These are phyloP conservation scores for Mesochorus sp. DNA, from an alignment of 2,888 invertebrate genomes.

Conservation along the genomic window DNA sequence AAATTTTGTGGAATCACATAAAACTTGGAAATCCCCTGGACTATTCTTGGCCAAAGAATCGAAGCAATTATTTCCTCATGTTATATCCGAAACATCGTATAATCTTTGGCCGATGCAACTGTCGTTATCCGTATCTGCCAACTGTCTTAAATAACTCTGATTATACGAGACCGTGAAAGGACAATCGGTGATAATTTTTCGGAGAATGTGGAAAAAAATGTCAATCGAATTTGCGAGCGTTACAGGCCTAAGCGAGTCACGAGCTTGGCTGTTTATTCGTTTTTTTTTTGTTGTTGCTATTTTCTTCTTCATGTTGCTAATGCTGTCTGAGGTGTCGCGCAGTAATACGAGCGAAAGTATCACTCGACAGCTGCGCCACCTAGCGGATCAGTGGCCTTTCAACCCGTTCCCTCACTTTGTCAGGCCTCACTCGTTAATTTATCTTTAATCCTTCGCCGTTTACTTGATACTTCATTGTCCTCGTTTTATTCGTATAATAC, in stretches of 20 bases:
- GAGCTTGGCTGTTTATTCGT: constrained; percentile 10
- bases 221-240: not conserved
- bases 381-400: constrained; percentile 53
- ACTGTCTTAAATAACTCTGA: constrained; percentile 40
- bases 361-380: constrained; percentile 55
- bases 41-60: constrained; percentile 18
- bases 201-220: not conserved
- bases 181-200: constrained; percentile 23
- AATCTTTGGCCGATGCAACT: not conserved
- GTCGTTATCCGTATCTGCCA: constrained; percentile 5
- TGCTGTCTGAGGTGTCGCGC: constrained; percentile 22
- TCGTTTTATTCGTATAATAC: not conserved
- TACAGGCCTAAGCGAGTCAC: constrained; percentile 5
- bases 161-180: constrained; percentile 13
- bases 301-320: constrained; percentile 20
- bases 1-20: not conserved
- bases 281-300: not conserved
- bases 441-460: constrained; percentile 31
- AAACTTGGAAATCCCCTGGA: constrained; percentile 6
- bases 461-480: constrained; percentile 23
- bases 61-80: constrained; percentile 25
- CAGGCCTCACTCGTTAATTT: constrained; percentile 30
- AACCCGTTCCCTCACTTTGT: constrained; percentile 22
- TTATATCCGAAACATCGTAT: constrained; percentile 32
- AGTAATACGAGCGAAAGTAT: constrained; percentile 49